These are phyloP conservation scores for Lepilemur ruficaudatus DNA, from an alignment of 2,797 vertebrate species.

Conservation along the genomic window DNA sequence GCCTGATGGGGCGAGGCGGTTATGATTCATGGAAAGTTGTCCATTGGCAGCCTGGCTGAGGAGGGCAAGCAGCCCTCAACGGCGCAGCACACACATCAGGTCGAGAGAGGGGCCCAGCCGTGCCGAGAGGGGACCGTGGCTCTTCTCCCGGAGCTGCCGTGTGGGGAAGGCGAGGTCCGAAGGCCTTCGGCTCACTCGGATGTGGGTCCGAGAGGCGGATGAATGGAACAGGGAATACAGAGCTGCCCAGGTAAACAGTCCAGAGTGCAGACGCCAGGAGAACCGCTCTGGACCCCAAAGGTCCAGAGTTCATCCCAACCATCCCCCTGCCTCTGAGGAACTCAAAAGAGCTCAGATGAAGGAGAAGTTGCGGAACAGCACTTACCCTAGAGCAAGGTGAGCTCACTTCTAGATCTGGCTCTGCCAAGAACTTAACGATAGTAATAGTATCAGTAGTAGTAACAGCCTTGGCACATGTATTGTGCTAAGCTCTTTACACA, in stretches of 20 bases:
- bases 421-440: background rate
- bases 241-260: too few relatives aligned
- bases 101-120: background rate
- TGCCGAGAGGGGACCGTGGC: background rate
- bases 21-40: conserved; percentile 77
- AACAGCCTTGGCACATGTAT: background rate
- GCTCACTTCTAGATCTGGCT: background rate
- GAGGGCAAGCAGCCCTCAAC: conserved; percentile 66
- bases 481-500: background rate
- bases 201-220: background rate
- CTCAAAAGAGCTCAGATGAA: background rate
- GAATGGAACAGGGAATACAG: background rate
- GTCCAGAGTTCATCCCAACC: background rate
- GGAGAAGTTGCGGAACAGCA: background rate
- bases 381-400: background rate
- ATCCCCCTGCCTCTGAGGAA: background rate
- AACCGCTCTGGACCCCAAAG: background rate
- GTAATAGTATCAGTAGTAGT: background rate
- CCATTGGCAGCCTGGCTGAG: conserved; percentile 59
- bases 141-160: background rate
- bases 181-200: background rate
- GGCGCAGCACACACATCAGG: background rate
- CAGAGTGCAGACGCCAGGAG: background rate
- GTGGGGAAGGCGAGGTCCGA: background rate
- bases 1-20: conserved; percentile 69